Evolutionary conservation across 2,888 invertebrate genomes (phyloP), one percentile per base, ranked within the genome.

Genomic region (Osmoderma eremita): DNA sequence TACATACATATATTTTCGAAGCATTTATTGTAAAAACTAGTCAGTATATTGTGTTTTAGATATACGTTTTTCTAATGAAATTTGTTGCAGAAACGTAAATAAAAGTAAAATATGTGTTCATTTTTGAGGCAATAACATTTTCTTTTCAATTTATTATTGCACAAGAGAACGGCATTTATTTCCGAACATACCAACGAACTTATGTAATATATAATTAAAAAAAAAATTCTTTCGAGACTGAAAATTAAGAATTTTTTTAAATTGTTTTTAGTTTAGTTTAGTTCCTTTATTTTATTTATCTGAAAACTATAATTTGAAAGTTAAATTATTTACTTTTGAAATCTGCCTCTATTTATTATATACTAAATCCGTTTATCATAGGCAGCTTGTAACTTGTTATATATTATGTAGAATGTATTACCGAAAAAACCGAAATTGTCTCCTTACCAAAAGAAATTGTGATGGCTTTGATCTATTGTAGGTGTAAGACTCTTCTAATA

Each of bases 191-290:
- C 45, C 58, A 48, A 61, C 58, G 58, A 61, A 61, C 18, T 39
- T 18, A 38, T 51, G 8, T 18, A 18, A 39, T 18, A 58, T 50
- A 49, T 30, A 6, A 10, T 30, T 30, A n/a, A n/a, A n/a, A n/a
- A n/a, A n/a, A 56, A 63, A 65, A 50, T 53, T 53, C 17, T 30
- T 30, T 58, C 50, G 58, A 66, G 65, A 66, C 65, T 66, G 65
- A 66, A 58, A 41, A 24, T 45, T 48, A 38, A 56, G 38, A 18
- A 50, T 66, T 58, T 51, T 66, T 58, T 56, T 65, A 65, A 20
- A 42, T 64, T 54, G 42, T 48, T 64, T 24, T 41, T 51, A 51
- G 38, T n/a, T 56, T 54, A 58, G 18, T 45, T 61, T 39, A 30
- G 41, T 61, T 56, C 38, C 38, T 41, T 42, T 30, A 38, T 56